Evolutionary conservation across 2,797 vertebrate genomes (phyloP).

Genomic region (Peromyscus eremicus): DNA sequence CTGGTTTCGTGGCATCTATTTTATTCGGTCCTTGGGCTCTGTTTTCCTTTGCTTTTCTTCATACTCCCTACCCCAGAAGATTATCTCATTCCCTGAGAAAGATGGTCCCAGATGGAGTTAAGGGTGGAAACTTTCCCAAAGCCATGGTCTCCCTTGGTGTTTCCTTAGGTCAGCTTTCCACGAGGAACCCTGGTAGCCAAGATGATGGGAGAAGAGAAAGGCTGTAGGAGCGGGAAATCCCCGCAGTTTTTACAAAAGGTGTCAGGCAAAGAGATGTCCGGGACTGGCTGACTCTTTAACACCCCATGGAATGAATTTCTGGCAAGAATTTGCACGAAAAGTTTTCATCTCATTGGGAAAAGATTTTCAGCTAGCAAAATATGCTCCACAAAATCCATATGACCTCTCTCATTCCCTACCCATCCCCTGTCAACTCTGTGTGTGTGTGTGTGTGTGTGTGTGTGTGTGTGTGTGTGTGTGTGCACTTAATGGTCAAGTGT

Average conservation of each 20-base stretch:
- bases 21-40: background rate
- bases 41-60: background rate
- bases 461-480: background rate
- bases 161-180: background rate
- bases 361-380: slow-evolving; percentile 37
- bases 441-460: background rate
- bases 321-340: background rate
- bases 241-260: background rate
- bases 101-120: background rate
- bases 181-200: background rate
- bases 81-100: slow-evolving; percentile 18
- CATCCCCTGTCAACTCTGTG: background rate
- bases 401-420: background rate
- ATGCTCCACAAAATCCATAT: background rate
- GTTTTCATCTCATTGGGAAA: slow-evolving; percentile 40
- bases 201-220: background rate
- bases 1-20: background rate
- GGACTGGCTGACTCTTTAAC: background rate
- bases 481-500: background rate
- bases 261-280: background rate
- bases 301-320: background rate
- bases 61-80: background rate
- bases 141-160: background rate
- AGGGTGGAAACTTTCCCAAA: background rate
- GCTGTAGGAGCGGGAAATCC: background rate